Conservation (phyloP, 2,888 invertebrate species). For the Troilus luridus region DNA sequence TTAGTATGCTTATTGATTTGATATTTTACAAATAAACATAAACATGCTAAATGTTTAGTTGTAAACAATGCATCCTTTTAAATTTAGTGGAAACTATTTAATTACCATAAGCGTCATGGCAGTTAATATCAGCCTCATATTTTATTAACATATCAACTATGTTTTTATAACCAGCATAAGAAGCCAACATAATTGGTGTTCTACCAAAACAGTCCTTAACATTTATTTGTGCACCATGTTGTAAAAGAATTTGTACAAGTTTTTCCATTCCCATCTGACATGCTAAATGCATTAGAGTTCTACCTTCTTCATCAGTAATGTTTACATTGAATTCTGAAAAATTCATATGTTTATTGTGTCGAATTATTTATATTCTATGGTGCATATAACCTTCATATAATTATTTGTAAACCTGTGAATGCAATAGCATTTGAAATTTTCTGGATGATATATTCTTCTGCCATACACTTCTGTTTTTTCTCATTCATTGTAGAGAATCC, state of each 20-base stretch:
- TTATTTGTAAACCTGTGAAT: not conserved
- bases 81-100: not conserved
- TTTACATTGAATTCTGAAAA: constrained; percentile 24
- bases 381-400: not conserved
- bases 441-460: not conserved
- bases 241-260: not conserved
- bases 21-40: not conserved
- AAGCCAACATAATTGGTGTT: constrained; percentile 36
- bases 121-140: constrained; percentile 16
- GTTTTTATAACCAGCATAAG: constrained; percentile 20
- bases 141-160: constrained; percentile 28
- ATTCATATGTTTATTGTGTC: not conserved
- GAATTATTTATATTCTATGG: not conserved
- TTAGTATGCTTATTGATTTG: not conserved
- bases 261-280: constrained; percentile 36
- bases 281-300: not conserved
- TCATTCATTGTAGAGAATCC: not conserved
- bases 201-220: constrained; percentile 14
- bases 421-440: not conserved
- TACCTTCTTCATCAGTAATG: constrained; percentile 7
- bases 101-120: constrained; percentile 12
- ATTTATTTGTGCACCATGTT: not conserved
- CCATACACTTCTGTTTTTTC: not conserved
- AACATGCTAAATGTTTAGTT: not conserved
- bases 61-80: not conserved